These are phyloP conservation scores for Caenorhabditis doughertyi DNA, from an alignment of 2,888 invertebrate genomes.

Conservation along the genomic window DNA sequence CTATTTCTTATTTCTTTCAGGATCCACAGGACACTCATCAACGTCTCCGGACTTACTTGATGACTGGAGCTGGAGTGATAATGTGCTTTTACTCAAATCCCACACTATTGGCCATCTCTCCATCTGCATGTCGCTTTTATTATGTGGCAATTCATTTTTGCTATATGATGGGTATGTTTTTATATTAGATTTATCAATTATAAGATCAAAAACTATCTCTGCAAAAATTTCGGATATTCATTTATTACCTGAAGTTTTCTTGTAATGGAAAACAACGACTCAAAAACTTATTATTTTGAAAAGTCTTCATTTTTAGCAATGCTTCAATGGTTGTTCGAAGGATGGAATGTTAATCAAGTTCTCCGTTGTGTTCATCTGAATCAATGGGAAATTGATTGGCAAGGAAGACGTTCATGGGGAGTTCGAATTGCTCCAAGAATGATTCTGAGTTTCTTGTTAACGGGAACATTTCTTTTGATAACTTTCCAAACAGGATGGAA, in stretches of 20 bases:
- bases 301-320: constrained; percentile 39
- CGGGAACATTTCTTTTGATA: neutral
- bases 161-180: neutral
- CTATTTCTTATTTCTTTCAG: too few relatives aligned
- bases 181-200: too few relatives aligned
- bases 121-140: constrained; percentile 15
- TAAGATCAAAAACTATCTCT: too few relatives aligned
- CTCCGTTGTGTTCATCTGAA: constrained; percentile 38
- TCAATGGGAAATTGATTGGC: constrained; percentile 29
- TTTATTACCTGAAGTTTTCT: too few relatives aligned
- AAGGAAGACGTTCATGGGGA: constrained; percentile 1
- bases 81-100: constrained; percentile 18
- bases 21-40: constrained; percentile 45
- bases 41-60: constrained; percentile 3
- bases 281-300: too few relatives aligned
- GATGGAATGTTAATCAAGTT: constrained; percentile 52
- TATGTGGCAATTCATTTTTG: constrained; percentile 30
- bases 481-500: constrained; percentile 36
- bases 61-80: constrained; percentile 3
- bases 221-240: too few relatives aligned
- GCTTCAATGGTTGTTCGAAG: constrained; percentile 41
- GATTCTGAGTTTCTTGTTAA: neutral
- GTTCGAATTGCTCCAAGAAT: constrained; percentile 22
- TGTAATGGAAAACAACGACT: too few relatives aligned
- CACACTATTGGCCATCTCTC: neutral